These are phyloP conservation scores for Panthera uncia DNA, from an alignment of 2,113 vertebrate genomes.

Conservation along the genomic window DNA sequence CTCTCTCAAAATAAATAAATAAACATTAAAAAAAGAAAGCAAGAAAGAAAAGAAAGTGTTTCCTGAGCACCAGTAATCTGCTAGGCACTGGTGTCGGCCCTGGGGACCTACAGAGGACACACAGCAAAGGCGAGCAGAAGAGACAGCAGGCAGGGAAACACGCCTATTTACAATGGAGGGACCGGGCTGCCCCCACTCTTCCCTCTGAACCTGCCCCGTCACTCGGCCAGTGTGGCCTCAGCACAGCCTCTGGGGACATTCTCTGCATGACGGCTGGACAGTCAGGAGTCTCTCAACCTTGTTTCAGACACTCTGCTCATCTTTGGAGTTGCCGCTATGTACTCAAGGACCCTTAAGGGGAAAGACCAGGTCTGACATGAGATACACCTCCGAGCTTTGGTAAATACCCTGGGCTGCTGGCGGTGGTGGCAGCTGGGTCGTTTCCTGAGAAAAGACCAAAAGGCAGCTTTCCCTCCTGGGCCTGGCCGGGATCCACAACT, in stretches of 20 bases:
- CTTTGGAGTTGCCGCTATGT: neutral
- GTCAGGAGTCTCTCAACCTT: rapidly evolving
- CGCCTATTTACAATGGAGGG: rapidly evolving
- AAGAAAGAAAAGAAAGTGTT: neutral
- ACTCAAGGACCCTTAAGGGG: neutral
- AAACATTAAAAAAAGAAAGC: neutral
- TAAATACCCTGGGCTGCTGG: neutral
- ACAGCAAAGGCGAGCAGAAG: neutral
- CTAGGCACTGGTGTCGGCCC: neutral
- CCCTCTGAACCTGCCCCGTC: neutral
- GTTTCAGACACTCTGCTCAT: neutral
- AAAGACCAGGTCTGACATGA: neutral
- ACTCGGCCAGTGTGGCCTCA: rapidly evolving
- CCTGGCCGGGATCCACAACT: neutral
- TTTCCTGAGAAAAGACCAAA: neutral
- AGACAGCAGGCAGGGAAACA: rapidly evolving
- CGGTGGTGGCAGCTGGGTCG: neutral
- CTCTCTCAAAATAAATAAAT: neutral
- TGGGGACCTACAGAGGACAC: neutral
- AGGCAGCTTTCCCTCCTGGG: neutral
- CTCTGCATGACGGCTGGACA: rapidly evolving
- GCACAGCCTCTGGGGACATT: neutral
- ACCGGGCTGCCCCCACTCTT: rapidly evolving
- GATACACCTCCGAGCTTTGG: neutral
- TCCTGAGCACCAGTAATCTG: neutral